phyloP scores from a whole-genome alignment of 2,888 invertebrate genomes.

The Melieria picta region DNA sequence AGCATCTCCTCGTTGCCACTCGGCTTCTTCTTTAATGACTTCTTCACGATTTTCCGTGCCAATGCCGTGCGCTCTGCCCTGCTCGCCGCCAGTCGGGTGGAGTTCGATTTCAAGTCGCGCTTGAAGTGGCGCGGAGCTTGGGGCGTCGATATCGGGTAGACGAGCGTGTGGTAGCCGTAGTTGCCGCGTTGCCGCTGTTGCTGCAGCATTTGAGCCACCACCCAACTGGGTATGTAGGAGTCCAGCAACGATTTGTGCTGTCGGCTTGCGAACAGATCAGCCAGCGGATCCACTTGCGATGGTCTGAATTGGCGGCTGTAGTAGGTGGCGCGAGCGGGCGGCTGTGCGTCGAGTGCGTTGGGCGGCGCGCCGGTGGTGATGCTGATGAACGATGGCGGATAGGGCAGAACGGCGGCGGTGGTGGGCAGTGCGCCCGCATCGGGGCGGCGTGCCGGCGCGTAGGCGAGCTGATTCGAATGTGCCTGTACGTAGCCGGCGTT shows the following conservation, averaged over 20 bases:
- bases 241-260: conserved; percentile 69
- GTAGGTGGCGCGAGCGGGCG: background rate
- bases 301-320: background rate
- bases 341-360: background rate
- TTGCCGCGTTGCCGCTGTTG: conserved; percentile 36
- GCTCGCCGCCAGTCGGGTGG: no score
- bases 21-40: no score
- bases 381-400: conserved; percentile 61
- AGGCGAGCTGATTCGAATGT: conserved; percentile 60
- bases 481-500: background rate
- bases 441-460: conserved; percentile 52
- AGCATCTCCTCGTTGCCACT: no score
- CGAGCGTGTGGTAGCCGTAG: conserved; percentile 3
- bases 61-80: no score
- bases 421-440: conserved; percentile 39
- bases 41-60: no score
- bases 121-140: no score
- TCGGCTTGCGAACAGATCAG: conserved; percentile 58
- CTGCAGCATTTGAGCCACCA: conserved; percentile 58
- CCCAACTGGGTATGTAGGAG: conserved; percentile 71
- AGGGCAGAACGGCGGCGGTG: conserved; percentile 51
- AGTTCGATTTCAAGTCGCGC: no score
- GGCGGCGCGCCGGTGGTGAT: conserved; percentile 46
- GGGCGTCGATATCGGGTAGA: conserved; percentile 1
- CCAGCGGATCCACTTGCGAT: conserved; percentile 39